phyloP scores from a whole-genome alignment of 2,888 invertebrate species.

The Torymus texanus region DNA sequence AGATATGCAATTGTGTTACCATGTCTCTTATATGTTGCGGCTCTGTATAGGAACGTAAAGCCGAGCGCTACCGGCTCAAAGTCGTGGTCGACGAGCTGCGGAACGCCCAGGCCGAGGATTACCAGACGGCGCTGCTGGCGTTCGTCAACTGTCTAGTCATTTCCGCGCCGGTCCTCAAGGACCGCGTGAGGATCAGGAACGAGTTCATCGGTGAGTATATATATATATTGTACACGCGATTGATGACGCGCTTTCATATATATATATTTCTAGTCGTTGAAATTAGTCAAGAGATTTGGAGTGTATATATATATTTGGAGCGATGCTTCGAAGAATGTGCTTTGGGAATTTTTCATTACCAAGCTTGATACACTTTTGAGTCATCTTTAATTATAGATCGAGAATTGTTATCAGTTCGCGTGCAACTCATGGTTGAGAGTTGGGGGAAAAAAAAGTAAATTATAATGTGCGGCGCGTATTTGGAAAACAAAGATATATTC shows the following conservation, averaged over 20 bases:
- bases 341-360: background rate
- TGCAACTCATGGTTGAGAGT: no score
- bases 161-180: slow-evolving; percentile 89
- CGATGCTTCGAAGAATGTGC: background rate
- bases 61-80: slow-evolving; percentile 91
- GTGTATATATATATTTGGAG: no score
- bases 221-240: background rate
- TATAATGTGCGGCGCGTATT: no score
- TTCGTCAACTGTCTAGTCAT: slow-evolving; percentile 98
- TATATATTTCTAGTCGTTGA: background rate
- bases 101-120: slow-evolving; percentile 87
- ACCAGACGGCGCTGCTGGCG: slow-evolving; percentile 93
- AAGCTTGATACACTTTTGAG: background rate
- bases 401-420: no score
- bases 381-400: no score
- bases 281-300: no score
- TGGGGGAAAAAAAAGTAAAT: no score
- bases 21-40: background rate
- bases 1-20: no score
- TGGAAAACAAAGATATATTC: no score
- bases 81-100: slow-evolving; percentile 92
- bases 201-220: slow-evolving; percentile 91
- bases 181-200: slow-evolving; percentile 91
- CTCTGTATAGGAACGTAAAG: slow-evolving; percentile 84
- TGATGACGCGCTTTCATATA: background rate